phyloP scores from a whole-genome alignment of 2,888 invertebrate genomes.

The Entomobrya proxima region DNA sequence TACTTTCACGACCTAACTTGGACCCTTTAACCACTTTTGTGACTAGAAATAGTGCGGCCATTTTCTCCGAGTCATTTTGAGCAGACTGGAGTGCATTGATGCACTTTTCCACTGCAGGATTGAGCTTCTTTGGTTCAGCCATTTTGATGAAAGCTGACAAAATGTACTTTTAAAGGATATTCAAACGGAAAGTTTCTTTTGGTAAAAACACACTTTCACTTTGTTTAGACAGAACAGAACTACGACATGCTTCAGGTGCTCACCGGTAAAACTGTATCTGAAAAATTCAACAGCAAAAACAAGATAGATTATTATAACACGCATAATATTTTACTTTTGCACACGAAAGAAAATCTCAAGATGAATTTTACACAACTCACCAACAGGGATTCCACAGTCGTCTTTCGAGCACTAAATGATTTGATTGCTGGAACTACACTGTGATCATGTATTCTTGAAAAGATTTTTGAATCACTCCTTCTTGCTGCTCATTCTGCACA shows the following conservation, averaged over 20 bases:
- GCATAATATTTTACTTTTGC: no score
- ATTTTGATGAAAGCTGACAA: not conserved
- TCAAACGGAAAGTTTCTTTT: not conserved
- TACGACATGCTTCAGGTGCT: no score
- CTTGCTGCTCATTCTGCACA: not conserved
- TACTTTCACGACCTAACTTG: constrained; percentile 87
- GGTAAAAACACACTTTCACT: not conserved
- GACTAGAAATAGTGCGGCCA: constrained; percentile 93
- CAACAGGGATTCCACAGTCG: no score
- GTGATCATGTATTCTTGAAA: not conserved
- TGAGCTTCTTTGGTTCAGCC: constrained; percentile 67
- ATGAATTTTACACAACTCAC: no score
- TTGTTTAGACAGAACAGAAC: no score
- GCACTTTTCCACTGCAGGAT: constrained; percentile 87
- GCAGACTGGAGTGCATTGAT: constrained; percentile 87
- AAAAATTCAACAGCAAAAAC: no score
- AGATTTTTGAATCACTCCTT: not conserved
- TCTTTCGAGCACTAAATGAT: no score
- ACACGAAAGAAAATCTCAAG: no score
- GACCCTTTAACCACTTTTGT: constrained; percentile 91
- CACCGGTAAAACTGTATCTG: no score
- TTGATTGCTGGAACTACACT: no score
- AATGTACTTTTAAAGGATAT: not conserved
- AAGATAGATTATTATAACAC: no score
- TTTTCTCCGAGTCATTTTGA: constrained; percentile 91